Percentiles rank a stretch among this genome's conserved stretches.
Evolutionary conservation across 2,888 invertebrate species (phyloP).

Genomic region (Sialis lutaria): DNA sequence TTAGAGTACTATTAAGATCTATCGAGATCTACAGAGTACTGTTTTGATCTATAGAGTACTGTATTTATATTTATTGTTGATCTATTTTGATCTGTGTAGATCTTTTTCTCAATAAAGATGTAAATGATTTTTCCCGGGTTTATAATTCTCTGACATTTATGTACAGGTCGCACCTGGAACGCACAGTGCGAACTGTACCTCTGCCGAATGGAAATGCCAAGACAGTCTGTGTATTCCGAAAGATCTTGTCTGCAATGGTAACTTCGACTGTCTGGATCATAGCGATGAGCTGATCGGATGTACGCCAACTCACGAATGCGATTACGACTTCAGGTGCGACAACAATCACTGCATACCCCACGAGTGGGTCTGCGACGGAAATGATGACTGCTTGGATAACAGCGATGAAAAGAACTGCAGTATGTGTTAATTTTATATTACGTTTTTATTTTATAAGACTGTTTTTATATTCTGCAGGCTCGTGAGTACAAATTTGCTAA

Average conservation of each 20-base stretch:
- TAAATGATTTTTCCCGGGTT: background rate
- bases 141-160: background rate
- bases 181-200: constrained; percentile 1
- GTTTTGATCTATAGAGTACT: too few relatives aligned
- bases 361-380: constrained; percentile 35
- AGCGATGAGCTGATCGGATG: constrained; percentile 27
- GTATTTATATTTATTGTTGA: too few relatives aligned
- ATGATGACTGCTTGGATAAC: constrained; percentile 37
- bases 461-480: too few relatives aligned
- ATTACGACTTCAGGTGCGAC: constrained; percentile 38
- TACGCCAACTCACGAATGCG: constrained; percentile 28
- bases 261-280: constrained; percentile 22
- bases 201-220: constrained; percentile 8
- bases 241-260: constrained; percentile 24
- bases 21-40: too few relatives aligned
- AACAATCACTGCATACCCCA: constrained; percentile 33
- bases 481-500: too few relatives aligned
- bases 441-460: background rate
- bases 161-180: background rate
- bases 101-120: background rate
- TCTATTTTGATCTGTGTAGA: background rate
- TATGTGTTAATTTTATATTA: constrained; percentile 18
- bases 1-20: too few relatives aligned
- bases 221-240: constrained; percentile 16
- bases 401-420: constrained; percentile 35